Base-by-base conservation (phyloP, 1,140 invertebrate genomes). In the silkworm (Bombyx mori) region DNA sequence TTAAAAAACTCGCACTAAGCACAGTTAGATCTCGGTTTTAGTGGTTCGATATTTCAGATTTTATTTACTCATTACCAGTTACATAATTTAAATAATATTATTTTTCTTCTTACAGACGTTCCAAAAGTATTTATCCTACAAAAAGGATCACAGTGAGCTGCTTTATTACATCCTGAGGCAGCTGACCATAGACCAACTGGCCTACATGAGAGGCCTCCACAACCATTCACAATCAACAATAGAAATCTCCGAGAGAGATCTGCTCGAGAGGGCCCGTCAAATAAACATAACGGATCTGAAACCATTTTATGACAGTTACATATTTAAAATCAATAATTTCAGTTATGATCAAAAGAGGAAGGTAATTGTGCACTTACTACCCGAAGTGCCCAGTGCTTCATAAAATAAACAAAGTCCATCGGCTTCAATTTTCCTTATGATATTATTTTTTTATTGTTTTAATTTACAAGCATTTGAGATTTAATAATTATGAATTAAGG, bases 101-200 rank as follows among this genome's bases (percentile, higher is more conserved):
- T 47, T 22, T 53, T 43, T 61, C 60, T 26, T 58, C 43, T 75
- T 68, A 51, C 88, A 98, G 94, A 95, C 94, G 69, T 99, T 99
- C 90, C 93, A 94, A 65, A 93, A 96, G 68, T 99, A 98, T 84
- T 89, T 99, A 10, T 91, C 95, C 3, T 99, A 95, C 89, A 97
- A 97, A 71, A 95, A 96, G 74, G 98, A 99, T 85, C 96, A 98
- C 88, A 97, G 97, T 71, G 98, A 99, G 78, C 89, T 99, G 9
- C 87, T 99, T 0, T 96, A 99, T 74, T 99, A 98, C 83, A 94
- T 99, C 62, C 90, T 99, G 8, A 94, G 97, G 47, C 97, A 99
- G 82, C 89, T 99, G 58, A 93, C 97, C 1, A 91, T 97, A 66
- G 98, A 99, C 77, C 95, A 98, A 76, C 88, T 98, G 52, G 91